These are phyloP conservation scores for Pterobdella sp. DNA, from an alignment of 2,888 invertebrate species.

Conservation along the genomic window DNA sequence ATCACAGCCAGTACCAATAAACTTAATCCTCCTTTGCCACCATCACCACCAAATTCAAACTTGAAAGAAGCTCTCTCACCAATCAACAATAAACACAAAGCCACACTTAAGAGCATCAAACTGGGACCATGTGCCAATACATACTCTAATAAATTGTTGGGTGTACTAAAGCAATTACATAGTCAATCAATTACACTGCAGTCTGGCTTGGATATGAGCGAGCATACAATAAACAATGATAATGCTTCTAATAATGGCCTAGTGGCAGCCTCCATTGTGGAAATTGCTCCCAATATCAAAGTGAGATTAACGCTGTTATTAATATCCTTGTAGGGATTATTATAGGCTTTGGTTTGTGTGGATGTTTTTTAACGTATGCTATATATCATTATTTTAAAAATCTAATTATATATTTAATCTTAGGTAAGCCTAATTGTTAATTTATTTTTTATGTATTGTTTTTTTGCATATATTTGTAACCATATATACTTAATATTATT, in stretches of 20 bases:
- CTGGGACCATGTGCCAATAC: not conserved
- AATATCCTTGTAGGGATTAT: too few species aligned
- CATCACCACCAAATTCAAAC: not conserved
- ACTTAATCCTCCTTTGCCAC: too few species aligned
- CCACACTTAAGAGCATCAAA: not conserved
- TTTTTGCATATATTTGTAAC: too few species aligned
- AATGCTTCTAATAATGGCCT: not conserved
- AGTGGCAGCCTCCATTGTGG: conserved; percentile 1
- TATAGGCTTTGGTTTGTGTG: too few species aligned
- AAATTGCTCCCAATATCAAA: not conserved
- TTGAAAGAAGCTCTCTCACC: not conserved
- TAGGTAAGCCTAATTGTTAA: too few species aligned
- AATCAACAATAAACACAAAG: not conserved
- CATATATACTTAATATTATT: too few species aligned
- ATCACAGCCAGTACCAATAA: not conserved
- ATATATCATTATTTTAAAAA: too few species aligned
- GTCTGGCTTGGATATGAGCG: not conserved
- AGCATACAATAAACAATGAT: not conserved
- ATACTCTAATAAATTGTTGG: not conserved
- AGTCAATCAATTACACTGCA: not conserved
- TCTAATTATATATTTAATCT: too few species aligned
- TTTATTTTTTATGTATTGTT: too few species aligned
- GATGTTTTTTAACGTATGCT: too few species aligned
- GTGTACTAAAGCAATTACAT: not conserved
- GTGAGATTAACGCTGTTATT: too few species aligned